phyloP scores from a whole-genome alignment of 1,140 invertebrate species.

The Portunus trituberculatus region DNA sequence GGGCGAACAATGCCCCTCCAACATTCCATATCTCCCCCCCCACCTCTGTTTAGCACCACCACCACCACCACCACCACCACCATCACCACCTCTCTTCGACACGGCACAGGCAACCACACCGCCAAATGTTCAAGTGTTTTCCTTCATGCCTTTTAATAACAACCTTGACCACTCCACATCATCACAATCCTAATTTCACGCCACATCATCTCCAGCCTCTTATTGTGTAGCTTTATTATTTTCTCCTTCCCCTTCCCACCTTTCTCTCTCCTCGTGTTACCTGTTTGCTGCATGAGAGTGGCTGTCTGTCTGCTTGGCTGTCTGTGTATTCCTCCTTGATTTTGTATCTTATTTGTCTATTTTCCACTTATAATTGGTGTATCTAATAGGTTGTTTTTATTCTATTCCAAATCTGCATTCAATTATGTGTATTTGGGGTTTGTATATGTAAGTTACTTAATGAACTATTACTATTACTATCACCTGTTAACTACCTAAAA shows the following conservation, averaged over 20 bases:
- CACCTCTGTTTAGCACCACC: neutral
- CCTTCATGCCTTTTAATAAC: neutral
- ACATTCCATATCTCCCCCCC: neutral
- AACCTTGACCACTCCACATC: neutral
- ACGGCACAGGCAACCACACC: neutral
- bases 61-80: no score
- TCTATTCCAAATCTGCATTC: no score
- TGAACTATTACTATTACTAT: no score
- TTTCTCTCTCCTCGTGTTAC: neutral
- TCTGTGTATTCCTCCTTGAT: neutral
- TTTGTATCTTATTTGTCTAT: no score
- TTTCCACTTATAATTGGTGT: no score
- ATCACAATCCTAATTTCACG: neutral
- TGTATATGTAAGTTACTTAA: no score
- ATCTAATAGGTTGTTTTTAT: no score
- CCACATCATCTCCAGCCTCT: neutral
- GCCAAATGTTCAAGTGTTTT: neutral
- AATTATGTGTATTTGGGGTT: no score
- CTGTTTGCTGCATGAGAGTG: neutral
- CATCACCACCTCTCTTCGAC: neutral
- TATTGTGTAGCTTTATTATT: neutral
- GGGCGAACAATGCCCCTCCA: neutral
- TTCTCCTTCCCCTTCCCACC: neutral
- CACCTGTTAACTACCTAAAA: no score
- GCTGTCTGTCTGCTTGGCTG: neutral